Evolutionary conservation across 2,888 invertebrate genomes (phyloP), one percentile per base, ranked within the genome.

Genomic region (Dysmachus trigonus): DNA sequence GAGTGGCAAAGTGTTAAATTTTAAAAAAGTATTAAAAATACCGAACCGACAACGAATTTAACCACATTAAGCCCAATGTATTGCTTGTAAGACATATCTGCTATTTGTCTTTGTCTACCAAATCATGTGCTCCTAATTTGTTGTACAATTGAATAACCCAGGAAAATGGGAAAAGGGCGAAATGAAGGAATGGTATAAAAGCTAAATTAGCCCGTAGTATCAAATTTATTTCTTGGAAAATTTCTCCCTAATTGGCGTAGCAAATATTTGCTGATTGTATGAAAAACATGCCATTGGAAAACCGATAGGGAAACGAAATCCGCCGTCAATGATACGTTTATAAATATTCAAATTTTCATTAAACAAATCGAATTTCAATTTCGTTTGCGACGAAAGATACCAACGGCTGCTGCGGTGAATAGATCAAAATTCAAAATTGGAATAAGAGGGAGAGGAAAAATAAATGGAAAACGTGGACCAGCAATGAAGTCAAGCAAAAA

Each of bases 271-370:
- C 71, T 53, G 82, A 82, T 82, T 82, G 62, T 71, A 82, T 62
- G 47, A 62, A 62, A 82, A 82, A 53, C 82, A 82, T 82, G 31
- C 30, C 82, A 62, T 53, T 71, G 82, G 35, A 82, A 82, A 82
- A 82, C 35, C 71, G 71, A 82, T 82, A 82, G 82, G 82, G 82
- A 82, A 77, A 73, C 35, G 35, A 62, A 79, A 31, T 33, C 82
- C 72, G 38, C 76, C 85, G 85, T 72, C 76, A 79, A 74, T 85
- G 85, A 88, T 88, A 87, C 86, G 85, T 88, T 87, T 87, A 87
- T 87, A 87, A 88, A 88, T 88, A 88, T 88, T 88, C 88, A 88
- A 87, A 88, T 88, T 85, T 88, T 88, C 88, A 87, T 88, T 88
- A 88, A 85, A 85, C 87, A 87, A 88, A 87, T 87, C 86, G 87